A percentile compares a stretch with the other conserved stretches of the same genome.
Evolutionary conservation across 2,113 vertebrate species (phyloP).

Genomic region (Eolophus roseicapilla): DNA sequence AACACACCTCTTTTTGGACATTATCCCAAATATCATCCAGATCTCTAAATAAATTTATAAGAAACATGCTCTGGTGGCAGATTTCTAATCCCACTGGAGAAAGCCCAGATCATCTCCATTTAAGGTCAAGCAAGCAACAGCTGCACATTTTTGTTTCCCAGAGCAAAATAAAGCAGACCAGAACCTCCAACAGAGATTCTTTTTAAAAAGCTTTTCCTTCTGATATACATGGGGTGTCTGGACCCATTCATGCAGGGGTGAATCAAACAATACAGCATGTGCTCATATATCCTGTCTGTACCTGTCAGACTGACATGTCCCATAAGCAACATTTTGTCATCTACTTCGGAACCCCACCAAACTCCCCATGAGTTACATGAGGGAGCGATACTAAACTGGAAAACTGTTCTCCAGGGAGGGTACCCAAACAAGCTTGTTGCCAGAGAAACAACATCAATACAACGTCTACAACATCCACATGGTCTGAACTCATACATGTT

Average conservation of each 20-base stretch:
- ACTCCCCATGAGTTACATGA: accelerated
- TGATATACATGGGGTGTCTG: background rate
- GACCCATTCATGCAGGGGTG: background rate
- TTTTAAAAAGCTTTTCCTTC: background rate
- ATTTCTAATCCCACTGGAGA: constrained; percentile 71
- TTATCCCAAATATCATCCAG: constrained; percentile 29
- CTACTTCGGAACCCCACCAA: background rate
- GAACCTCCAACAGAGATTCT: constrained; percentile 6
- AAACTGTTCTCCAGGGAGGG: background rate
- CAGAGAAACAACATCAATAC: background rate
- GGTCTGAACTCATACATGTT: background rate
- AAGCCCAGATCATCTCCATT: constrained; percentile 75
- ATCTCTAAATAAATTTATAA: constrained; percentile 59
- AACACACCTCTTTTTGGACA: background rate
- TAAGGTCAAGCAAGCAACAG: constrained; percentile 75
- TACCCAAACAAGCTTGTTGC: background rate
- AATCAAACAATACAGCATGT: background rate
- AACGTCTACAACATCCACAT: background rate
- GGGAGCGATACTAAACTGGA: background rate
- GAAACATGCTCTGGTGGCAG: constrained; percentile 47
- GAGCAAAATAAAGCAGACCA: constrained; percentile 47
- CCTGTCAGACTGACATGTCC: background rate
- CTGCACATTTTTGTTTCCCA: constrained; percentile 53
- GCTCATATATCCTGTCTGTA: background rate
- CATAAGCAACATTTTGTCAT: background rate